Evolutionary conservation across 2,888 invertebrate genomes (phyloP).

Genomic region (Stenodera caucasica): DNA sequence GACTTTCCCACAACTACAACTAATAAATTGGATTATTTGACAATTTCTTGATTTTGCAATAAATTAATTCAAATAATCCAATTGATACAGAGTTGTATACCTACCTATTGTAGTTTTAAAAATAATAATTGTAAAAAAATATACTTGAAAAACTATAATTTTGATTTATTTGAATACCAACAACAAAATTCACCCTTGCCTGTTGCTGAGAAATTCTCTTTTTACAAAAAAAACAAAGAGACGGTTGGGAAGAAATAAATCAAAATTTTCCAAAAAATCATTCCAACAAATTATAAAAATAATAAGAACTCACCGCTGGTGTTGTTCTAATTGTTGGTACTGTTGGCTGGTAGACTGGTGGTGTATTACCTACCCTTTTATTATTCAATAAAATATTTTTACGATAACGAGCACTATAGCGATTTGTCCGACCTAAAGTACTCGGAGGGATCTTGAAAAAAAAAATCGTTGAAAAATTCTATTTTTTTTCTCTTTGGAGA

Average conservation of each 20-base stretch:
- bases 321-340: constrained; percentile 56
- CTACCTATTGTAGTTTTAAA: no score
- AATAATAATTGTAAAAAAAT: no score
- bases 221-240: neutral
- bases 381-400: constrained; percentile 47
- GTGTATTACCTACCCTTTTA: constrained; percentile 55
- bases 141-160: no score
- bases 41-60: neutral
- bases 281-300: neutral
- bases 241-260: neutral
- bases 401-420: constrained; percentile 65
- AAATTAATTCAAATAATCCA: neutral
- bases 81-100: neutral
- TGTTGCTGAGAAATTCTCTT: no score
- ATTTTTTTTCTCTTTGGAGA: neutral
- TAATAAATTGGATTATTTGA: neutral
- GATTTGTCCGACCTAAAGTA: constrained; percentile 51
- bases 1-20: constrained; percentile 1
- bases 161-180: no score
- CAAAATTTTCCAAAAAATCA: neutral
- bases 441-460: constrained; percentile 34
- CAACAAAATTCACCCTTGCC: no score
- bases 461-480: neutral
- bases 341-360: constrained; percentile 66
- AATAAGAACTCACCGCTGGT: constrained; percentile 31